These are phyloP conservation scores for Petromus typicus DNA, from an alignment of 2,113 vertebrate species.

Conservation along the genomic window DNA sequence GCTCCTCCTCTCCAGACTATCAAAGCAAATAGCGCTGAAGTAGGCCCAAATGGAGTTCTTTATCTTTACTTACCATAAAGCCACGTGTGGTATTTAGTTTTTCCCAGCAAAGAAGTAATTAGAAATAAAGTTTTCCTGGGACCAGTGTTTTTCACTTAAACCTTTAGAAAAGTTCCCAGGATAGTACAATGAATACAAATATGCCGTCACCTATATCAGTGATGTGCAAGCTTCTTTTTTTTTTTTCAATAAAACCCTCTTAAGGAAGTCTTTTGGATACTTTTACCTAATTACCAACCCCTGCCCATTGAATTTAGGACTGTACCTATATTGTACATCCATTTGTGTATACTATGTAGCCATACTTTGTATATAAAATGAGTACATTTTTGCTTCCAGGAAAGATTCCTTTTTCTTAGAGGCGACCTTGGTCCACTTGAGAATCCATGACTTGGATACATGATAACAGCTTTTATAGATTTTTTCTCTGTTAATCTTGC, in stretches of 20 bases:
- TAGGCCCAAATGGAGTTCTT: background rate
- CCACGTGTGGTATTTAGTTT: background rate
- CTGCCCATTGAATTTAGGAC: background rate
- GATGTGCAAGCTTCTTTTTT: background rate
- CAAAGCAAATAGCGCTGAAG: background rate
- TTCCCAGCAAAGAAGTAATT: background rate
- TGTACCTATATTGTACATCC: background rate
- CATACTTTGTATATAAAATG: background rate
- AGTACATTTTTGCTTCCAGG: background rate
- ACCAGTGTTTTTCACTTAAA: background rate
- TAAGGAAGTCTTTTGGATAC: background rate
- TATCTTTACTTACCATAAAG: background rate
- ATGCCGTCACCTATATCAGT: background rate
- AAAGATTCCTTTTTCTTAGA: background rate
- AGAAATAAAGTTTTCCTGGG: background rate
- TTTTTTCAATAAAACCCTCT: background rate
- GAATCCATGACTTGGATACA: background rate
- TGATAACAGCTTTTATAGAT: background rate
- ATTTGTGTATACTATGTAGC: background rate
- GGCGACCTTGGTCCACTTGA: background rate
- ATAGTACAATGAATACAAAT: background rate
- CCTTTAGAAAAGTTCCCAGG: background rate
- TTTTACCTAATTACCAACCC: background rate
- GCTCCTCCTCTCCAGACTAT: background rate
- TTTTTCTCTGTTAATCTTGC: background rate